Conservation (phyloP, 2,888 invertebrate species). For the Apamea crenata region DNA sequence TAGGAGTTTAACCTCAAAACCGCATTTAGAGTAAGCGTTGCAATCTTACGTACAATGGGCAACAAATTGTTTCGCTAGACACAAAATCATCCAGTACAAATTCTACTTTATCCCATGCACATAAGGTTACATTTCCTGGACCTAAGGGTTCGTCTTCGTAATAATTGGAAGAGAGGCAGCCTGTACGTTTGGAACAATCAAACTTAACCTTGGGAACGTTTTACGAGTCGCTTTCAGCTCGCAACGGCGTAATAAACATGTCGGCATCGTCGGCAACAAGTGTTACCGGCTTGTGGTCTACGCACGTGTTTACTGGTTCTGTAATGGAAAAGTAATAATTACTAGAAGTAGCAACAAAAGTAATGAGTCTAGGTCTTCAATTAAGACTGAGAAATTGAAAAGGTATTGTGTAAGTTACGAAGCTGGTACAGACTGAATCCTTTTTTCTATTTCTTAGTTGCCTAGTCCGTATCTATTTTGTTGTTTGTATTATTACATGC, state of each 20-base stretch:
- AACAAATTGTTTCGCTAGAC: slow-evolving; percentile 61
- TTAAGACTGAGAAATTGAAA: slow-evolving; percentile 9
- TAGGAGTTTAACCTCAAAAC: slow-evolving; percentile 82
- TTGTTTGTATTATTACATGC: background rate
- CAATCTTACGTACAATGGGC: slow-evolving; percentile 68
- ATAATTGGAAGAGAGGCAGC: slow-evolving; percentile 67
- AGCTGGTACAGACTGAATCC: background rate
- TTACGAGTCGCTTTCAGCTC: slow-evolving; percentile 81
- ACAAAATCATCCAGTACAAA: slow-evolving; percentile 17
- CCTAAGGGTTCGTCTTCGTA: slow-evolving; percentile 52
- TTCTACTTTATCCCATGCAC: slow-evolving; percentile 40
- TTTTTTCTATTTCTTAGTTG: background rate
- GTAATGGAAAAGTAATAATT: slow-evolving; percentile 59
- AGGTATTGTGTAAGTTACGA: background rate
- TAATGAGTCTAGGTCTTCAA: slow-evolving; percentile 20
- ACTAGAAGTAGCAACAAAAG: slow-evolving; percentile 28
- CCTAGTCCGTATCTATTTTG: background rate
- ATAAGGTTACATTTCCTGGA: slow-evolving; percentile 50
- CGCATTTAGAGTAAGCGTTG: slow-evolving; percentile 77
- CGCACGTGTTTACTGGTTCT: slow-evolving; percentile 70
- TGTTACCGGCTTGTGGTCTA: slow-evolving; percentile 77
- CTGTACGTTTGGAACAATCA: slow-evolving; percentile 81
- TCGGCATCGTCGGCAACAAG: slow-evolving; percentile 83
- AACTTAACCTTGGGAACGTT: slow-evolving; percentile 84
- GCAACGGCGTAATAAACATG: slow-evolving; percentile 80